A percentile compares a stretch with the other conserved stretches of the same genome.
Evolutionary conservation across 2,888 invertebrate species (phyloP).

Genomic region (Nineta flava): DNA sequence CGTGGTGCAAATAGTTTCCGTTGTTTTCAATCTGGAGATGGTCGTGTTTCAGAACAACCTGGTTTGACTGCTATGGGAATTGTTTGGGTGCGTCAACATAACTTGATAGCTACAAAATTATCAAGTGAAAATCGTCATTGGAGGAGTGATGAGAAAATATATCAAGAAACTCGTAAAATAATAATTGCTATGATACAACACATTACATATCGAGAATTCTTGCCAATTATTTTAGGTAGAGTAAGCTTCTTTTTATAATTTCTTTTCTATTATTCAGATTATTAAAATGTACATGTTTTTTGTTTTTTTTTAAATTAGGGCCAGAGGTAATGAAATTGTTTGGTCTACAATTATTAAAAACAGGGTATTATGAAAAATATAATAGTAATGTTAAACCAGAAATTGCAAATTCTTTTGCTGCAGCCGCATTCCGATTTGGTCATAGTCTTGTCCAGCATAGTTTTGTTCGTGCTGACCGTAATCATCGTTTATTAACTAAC

Average conservation of each 20-base stretch:
- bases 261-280: not conserved
- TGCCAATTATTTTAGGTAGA: conserved; percentile 61
- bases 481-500: conserved; percentile 49
- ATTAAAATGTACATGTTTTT: not conserved
- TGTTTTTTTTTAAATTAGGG: conserved; percentile 28
- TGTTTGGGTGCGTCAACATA: conserved; percentile 58
- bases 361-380: conserved; percentile 58
- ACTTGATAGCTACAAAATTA: conserved; percentile 54
- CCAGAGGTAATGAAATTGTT: conserved; percentile 59
- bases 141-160: conserved; percentile 82
- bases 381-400: conserved; percentile 52
- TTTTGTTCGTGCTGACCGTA: conserved; percentile 54
- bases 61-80: conserved; percentile 61
- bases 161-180: conserved; percentile 70
- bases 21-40: conserved; percentile 68
- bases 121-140: conserved; percentile 65
- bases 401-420: conserved; percentile 61
- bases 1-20: conserved; percentile 54
- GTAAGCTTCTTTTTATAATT: conserved; percentile 3
- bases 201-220: conserved; percentile 67
- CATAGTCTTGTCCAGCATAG: conserved; percentile 72
- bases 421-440: conserved; percentile 75
- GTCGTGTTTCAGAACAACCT: conserved; percentile 65
- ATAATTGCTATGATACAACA: conserved; percentile 70
- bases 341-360: conserved; percentile 47